phyloP scores from a whole-genome alignment of 2,113 vertebrate genomes.

The Sialia sialis region DNA sequence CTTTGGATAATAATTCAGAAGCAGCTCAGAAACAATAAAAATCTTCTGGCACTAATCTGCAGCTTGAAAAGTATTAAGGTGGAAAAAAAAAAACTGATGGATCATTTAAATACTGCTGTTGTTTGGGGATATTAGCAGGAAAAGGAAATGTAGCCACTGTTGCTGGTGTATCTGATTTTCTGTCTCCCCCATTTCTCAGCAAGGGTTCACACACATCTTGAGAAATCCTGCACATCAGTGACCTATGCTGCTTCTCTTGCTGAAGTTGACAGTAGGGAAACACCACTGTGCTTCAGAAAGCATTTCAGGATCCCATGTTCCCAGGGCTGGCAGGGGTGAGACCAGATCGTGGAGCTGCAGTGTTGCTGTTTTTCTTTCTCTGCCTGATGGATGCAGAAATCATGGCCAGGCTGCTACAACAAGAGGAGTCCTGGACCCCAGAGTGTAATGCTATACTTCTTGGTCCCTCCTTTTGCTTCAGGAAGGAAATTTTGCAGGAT shows the following conservation, averaged over 20 bases:
- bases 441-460: not conserved
- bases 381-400: not conserved
- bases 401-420: not conserved
- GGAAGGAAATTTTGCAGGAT: not conserved
- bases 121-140: not conserved
- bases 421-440: not conserved
- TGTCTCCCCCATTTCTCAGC: not conserved
- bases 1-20: not conserved
- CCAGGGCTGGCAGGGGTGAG: not conserved
- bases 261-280: not conserved
- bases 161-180: not conserved
- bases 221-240: not conserved
- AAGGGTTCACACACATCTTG: not conserved
- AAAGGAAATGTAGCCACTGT: not conserved
- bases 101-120: not conserved
- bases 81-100: not conserved
- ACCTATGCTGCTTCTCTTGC: not conserved
- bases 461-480: not conserved
- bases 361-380: not conserved
- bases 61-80: not conserved
- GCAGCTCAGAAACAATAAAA: slow-evolving; percentile 8
- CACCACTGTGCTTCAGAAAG: not conserved
- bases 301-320: not conserved
- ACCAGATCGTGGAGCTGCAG: not conserved
- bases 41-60: not conserved